Conservation (phyloP, 2,888 invertebrate species). For the Dorcus hopei region DNA sequence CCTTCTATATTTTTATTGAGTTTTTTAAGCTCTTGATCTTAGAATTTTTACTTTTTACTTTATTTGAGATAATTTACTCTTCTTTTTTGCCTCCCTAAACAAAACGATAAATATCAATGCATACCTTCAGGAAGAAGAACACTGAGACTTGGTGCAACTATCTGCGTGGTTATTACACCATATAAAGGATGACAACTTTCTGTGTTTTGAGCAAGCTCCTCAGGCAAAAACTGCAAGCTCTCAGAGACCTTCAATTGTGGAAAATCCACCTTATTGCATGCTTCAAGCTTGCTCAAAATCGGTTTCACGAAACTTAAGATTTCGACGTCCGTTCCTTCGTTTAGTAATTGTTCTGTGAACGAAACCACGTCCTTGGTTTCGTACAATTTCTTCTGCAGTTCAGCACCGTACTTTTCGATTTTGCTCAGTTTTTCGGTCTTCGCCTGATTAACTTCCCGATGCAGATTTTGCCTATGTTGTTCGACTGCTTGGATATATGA, state of each 20-base stretch:
- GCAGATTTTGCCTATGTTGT: slow-evolving; percentile 42
- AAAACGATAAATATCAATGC: slow-evolving; percentile 1
- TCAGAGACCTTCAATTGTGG: slow-evolving; percentile 48
- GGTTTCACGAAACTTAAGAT: slow-evolving; percentile 65
- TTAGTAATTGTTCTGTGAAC: slow-evolving; percentile 61
- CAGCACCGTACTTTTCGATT: slow-evolving; percentile 48
- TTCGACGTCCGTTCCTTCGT: slow-evolving; percentile 68
- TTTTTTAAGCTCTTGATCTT: no score
- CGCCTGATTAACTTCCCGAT: slow-evolving; percentile 32
- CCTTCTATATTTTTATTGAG: no score
- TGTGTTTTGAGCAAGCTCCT: slow-evolving; percentile 50
- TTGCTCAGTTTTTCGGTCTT: slow-evolving; percentile 44
- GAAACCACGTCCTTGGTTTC: slow-evolving; percentile 60
- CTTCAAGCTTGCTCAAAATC: slow-evolving; percentile 64
- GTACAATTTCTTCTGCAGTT: slow-evolving; percentile 54
- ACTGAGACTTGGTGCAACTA: slow-evolving; percentile 60
- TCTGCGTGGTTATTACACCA: slow-evolving; percentile 62
- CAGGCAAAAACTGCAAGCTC: slow-evolving; percentile 55
- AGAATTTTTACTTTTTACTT: no score
- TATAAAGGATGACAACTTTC: slow-evolving; percentile 49
- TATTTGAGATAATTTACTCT: no score
- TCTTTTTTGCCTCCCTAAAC: no score
- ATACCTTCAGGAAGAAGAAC: slow-evolving; percentile 58
- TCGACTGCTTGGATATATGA: slow-evolving; percentile 61
- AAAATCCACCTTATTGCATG: slow-evolving; percentile 56